phyloP scores from a whole-genome alignment of 2,797 vertebrate species.

The Huso huso region DNA sequence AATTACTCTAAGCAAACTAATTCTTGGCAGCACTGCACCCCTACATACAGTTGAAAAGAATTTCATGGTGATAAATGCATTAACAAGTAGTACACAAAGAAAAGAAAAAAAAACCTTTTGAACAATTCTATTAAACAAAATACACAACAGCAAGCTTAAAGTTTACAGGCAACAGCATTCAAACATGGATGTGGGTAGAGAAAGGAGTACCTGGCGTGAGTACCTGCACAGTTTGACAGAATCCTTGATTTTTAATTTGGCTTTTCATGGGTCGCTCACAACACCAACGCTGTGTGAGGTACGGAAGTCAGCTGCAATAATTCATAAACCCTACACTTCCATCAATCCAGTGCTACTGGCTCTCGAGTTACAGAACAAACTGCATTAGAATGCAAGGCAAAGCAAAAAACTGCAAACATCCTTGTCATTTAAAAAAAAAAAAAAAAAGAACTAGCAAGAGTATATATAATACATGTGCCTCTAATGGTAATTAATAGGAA shows the following conservation, averaged over 20 bases:
- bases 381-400: conserved; percentile 87
- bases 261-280: conserved; percentile 99
- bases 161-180: conserved; percentile 98
- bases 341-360: conserved; percentile 86
- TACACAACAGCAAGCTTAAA: conserved; percentile 78
- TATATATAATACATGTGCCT: conserved; percentile 55
- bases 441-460: conserved; percentile 43
- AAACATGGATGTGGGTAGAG: conserved; percentile 99
- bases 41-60: conserved; percentile 73
- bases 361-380: conserved; percentile 87
- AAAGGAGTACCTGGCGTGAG: conserved; percentile 99
- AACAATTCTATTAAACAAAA: conserved; percentile 53
- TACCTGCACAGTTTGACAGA: conserved; percentile 99
- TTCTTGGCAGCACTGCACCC: conserved; percentile 74
- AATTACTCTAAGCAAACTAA: conserved; percentile 70
- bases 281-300: conserved; percentile 99
- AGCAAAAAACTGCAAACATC: conserved; percentile 78
- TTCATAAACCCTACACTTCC: conserved; percentile 98
- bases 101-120: conserved; percentile 51
- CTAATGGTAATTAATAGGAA: conserved; percentile 53
- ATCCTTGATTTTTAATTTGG: conserved; percentile 99
- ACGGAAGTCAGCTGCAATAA: conserved; percentile 99
- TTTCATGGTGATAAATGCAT: conserved; percentile 64
- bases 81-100: conserved; percentile 52
- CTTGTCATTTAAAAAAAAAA: conserved; percentile 66